A percentile compares a stretch with the other conserved stretches of the same genome.
Conservation (phyloP, 2,797 vertebrate genomes). For the Zalophus californianus region DNA sequence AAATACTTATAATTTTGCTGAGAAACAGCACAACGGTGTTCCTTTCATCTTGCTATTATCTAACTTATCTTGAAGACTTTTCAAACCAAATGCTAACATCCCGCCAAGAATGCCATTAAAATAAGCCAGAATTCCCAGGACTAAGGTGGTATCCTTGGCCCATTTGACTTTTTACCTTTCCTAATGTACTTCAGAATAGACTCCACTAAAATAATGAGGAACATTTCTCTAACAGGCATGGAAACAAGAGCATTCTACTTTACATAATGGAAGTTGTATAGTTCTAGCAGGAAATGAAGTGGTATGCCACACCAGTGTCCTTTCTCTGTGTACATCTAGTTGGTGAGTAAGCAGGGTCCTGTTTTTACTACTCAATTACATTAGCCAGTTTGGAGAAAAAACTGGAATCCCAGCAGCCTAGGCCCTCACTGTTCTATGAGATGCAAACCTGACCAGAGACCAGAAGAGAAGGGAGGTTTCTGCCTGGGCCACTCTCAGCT, state of each 20-base stretch:
- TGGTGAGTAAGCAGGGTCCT: neutral
- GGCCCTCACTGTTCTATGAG: neutral
- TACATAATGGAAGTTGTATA: neutral
- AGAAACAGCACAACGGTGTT: neutral
- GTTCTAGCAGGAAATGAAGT: neutral
- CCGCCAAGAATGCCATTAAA: neutral
- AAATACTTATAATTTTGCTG: neutral
- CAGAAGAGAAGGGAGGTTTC: neutral
- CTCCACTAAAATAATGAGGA: neutral
- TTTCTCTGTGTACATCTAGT: neutral
- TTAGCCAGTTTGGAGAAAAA: neutral
- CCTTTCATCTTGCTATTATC: neutral
- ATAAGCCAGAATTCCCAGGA: neutral
- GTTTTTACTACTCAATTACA: neutral
- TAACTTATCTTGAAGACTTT: conserved; percentile 15
- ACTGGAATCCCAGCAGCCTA: neutral
- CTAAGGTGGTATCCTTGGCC: neutral
- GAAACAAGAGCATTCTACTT: neutral
- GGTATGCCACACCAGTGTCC: neutral
- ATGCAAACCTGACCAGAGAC: neutral
- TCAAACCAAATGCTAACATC: neutral
- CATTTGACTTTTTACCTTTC: neutral
- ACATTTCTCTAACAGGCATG: neutral
- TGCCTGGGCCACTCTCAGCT: neutral
- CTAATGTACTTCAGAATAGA: neutral